Evolutionary conservation across 2,888 invertebrate genomes (phyloP).

Genomic region (Synergus umbraculus): DNA sequence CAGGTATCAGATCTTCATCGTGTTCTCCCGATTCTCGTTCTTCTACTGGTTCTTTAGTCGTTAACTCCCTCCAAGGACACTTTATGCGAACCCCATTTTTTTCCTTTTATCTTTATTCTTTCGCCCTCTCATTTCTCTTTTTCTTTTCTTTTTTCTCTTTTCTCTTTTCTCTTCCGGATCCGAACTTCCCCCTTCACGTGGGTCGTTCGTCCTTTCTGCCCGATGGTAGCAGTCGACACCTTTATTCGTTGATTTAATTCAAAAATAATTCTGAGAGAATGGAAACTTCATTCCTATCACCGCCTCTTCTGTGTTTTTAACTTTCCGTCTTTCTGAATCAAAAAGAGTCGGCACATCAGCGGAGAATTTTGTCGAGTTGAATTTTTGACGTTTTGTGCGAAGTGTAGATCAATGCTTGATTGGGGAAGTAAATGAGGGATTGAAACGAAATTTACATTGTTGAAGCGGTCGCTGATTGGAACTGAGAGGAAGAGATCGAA

Average conservation of each 20-base stretch:
- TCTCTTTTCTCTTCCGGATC: slow-evolving; percentile 34
- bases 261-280: slow-evolving; percentile 59
- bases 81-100: slow-evolving; percentile 22
- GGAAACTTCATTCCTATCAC: slow-evolving; percentile 53
- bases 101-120: slow-evolving; percentile 45
- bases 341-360: slow-evolving; percentile 11
- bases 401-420: slow-evolving; percentile 30
- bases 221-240: slow-evolving; percentile 44
- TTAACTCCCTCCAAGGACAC: slow-evolving; percentile 37
- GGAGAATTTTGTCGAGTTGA: neutral
- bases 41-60: slow-evolving; percentile 18
- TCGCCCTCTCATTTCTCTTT: slow-evolving; percentile 30
- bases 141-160: slow-evolving; percentile 25
- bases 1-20: slow-evolving; percentile 44
- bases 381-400: slow-evolving; percentile 20
- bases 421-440: slow-evolving; percentile 31
- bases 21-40: slow-evolving; percentile 37
- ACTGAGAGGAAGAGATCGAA: neutral
- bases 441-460: slow-evolving; percentile 33
- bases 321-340: neutral
- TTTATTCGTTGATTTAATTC: slow-evolving; percentile 59
- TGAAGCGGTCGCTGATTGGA: slow-evolving; percentile 28
- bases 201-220: slow-evolving; percentile 42
- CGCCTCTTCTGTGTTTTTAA: slow-evolving; percentile 5
- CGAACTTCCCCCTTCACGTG: slow-evolving; percentile 28